These are phyloP conservation scores for Heliothis virescens DNA, from an alignment of 1,140 invertebrate species.

Conservation along the genomic window DNA sequence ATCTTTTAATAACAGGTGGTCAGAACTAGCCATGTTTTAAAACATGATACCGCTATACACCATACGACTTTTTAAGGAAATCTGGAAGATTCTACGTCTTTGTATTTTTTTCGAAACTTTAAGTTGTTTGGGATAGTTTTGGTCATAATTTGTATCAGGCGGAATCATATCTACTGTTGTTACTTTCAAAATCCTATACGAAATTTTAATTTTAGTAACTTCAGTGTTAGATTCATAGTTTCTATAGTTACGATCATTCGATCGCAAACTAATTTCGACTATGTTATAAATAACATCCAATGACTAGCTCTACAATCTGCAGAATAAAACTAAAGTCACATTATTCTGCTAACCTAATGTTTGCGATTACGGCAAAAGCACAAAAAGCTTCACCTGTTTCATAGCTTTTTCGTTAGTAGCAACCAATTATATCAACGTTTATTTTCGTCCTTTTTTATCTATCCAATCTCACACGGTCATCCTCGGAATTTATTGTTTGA, in stretches of 20 bases:
- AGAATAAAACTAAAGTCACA: neutral
- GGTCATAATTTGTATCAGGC: no score
- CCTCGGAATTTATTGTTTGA: conserved; percentile 26
- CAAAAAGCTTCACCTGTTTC: conserved; percentile 3
- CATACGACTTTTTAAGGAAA: neutral
- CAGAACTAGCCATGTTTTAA: conserved; percentile 47
- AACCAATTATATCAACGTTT: conserved; percentile 38
- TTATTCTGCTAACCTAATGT: neutral
- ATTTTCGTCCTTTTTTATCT: conserved; percentile 34
- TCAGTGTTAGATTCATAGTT: no score
- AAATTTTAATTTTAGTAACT: no score
- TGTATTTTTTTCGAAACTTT: no score
- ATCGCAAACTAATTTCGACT: no score
- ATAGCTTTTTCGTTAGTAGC: conserved; percentile 16
- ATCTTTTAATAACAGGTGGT: conserved; percentile 78
- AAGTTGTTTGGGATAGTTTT: no score
- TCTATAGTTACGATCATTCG: no score
- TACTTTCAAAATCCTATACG: no score
- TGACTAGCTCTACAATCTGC: neutral
- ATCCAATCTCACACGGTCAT: conserved; percentile 36
- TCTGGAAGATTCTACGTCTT: no score
- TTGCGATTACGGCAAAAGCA: neutral
- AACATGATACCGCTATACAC: neutral
- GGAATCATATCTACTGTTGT: no score
- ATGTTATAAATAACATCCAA: no score